These are phyloP conservation scores for Spermophilus dauricus DNA, from an alignment of 2,113 vertebrate genomes.

Conservation along the genomic window DNA sequence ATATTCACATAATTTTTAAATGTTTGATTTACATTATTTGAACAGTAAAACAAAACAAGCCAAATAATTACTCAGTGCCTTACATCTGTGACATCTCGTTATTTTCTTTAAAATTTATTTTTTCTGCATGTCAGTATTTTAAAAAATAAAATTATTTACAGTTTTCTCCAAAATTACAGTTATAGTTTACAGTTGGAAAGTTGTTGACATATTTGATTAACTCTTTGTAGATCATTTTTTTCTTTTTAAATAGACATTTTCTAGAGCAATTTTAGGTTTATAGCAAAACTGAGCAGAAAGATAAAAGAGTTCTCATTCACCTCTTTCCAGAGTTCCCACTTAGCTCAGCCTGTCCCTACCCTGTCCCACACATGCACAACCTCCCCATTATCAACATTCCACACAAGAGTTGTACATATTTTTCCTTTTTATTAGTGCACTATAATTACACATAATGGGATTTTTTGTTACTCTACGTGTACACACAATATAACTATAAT, in stretches of 20 bases:
- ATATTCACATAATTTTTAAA: slow-evolving; percentile 12
- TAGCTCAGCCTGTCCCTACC: too few relatives aligned
- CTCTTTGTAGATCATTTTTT: neutral
- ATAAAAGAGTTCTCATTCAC: neutral
- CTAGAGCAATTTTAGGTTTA: neutral
- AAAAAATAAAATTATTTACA: neutral
- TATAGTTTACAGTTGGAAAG: neutral
- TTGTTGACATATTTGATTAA: neutral
- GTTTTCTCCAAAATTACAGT: neutral
- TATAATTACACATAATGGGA: too few relatives aligned
- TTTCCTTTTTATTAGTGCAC: neutral
- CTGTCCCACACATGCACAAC: too few relatives aligned
- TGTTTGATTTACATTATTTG: neutral
- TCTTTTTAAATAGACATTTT: neutral
- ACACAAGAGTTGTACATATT: neutral
- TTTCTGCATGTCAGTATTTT: neutral
- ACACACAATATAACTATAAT: too few relatives aligned
- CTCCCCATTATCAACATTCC: neutral
- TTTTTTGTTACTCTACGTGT: too few relatives aligned
- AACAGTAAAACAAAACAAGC: neutral
- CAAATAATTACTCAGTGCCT: slow-evolving; percentile 2
- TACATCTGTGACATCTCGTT: neutral
- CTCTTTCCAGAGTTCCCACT: too few relatives aligned
- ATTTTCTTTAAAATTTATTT: neutral
- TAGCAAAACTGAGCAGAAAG: neutral